phyloP scores from a whole-genome alignment of 2,113 vertebrate genomes.

The Erythrocercus mccallii region DNA sequence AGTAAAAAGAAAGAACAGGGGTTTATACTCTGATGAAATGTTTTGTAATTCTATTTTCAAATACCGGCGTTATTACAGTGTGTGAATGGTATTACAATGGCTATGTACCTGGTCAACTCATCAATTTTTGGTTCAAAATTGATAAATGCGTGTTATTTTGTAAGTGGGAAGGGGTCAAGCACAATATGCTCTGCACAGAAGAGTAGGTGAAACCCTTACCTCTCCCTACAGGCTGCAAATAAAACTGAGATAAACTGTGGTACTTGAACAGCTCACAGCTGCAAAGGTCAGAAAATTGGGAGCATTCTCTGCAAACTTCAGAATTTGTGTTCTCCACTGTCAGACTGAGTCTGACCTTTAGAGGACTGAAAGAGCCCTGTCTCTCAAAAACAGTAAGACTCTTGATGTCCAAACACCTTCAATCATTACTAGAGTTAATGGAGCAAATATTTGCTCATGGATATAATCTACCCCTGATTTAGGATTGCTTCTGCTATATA shows the following conservation, averaged over 20 bases:
- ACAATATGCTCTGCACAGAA: not conserved
- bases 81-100: not conserved
- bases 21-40: not conserved
- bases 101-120: rapidly evolving
- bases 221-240: not conserved
- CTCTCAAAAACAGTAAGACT: not conserved
- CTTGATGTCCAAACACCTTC: not conserved
- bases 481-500: not conserved
- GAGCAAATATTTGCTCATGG: slow-evolving; percentile 50
- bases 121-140: not conserved
- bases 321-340: not conserved
- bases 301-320: not conserved
- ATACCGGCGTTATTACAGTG: not conserved
- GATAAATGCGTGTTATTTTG: not conserved
- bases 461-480: not conserved
- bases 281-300: slow-evolving; percentile 22
- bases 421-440: not conserved
- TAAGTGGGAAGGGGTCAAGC: not conserved
- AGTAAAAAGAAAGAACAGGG: not conserved
- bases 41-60: not conserved
- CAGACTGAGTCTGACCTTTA: slow-evolving; percentile 16
- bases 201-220: not conserved
- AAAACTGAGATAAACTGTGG: not conserved
- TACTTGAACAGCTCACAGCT: not conserved
- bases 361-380: not conserved